phyloP scores from a whole-genome alignment of 2,888 invertebrate genomes.

The Leptarthrus brevirostris region DNA sequence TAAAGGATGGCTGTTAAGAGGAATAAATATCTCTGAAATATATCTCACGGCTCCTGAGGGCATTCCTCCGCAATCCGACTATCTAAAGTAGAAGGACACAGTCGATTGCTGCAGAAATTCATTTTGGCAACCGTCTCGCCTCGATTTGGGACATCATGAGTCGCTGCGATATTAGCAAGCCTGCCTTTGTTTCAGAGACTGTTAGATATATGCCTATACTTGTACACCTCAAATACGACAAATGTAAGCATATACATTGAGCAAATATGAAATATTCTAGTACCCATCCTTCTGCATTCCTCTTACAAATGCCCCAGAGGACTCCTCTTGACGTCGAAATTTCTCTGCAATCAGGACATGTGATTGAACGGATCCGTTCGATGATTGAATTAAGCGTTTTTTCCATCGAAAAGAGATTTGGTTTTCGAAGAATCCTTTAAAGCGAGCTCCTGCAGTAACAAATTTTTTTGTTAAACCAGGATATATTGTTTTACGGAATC shows the following conservation, averaged over 20 bases:
- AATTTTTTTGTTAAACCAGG: too few species aligned
- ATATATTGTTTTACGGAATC: too few species aligned
- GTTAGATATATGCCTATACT: slow-evolving; percentile 13
- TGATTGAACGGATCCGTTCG: slow-evolving; percentile 42
- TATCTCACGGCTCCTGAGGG: slow-evolving; percentile 39
- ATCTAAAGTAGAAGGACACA: slow-evolving; percentile 41
- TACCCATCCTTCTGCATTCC: not conserved
- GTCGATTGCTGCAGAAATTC: slow-evolving; percentile 48
- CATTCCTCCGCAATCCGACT: slow-evolving; percentile 26
- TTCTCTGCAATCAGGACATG: slow-evolving; percentile 40
- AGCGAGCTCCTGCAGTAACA: too few species aligned
- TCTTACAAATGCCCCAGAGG: not conserved
- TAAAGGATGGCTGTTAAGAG: slow-evolving; percentile 44
- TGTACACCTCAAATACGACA: not conserved
- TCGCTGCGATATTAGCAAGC: slow-evolving; percentile 25
- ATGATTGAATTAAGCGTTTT: slow-evolving; percentile 42
- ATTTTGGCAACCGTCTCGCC: slow-evolving; percentile 39
- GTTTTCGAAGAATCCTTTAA: too few species aligned
- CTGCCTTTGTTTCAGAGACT: slow-evolving; percentile 22
- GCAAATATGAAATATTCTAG: slow-evolving; percentile 37
- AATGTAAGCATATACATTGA: slow-evolving; percentile 30
- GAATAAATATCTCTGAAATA: slow-evolving; percentile 47
- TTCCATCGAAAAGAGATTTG: not conserved
- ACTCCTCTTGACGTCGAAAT: slow-evolving; percentile 8
- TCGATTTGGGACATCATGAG: slow-evolving; percentile 35